Evolutionary conservation across 2,888 invertebrate species (phyloP), one percentile per base, ranked within the genome.

Genomic region (Perizoma affinitatum): DNA sequence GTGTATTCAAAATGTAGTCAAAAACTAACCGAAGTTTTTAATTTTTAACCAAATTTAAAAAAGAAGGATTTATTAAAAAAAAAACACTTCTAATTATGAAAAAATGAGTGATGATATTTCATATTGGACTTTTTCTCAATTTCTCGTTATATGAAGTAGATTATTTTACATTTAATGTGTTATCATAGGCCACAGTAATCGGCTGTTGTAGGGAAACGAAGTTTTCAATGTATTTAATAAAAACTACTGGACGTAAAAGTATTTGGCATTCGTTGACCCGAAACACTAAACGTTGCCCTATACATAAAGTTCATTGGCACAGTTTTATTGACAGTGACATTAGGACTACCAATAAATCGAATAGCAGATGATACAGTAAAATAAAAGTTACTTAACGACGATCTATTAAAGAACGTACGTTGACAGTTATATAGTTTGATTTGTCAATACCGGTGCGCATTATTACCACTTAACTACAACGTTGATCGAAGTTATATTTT

Each of bases 261-360:
- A 22, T 22, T 22, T 22, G 22, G 22, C 22, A 22, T 22, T 22
- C 22, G 22, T 22, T 22, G 22, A 22, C 22, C 22, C 22, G 22
- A 10, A 6, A 7, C 6, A n/a, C 42, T n/a, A 42, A 11, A 41
- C 53, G 53, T 47, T 34, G 41, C 35, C 35, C 36, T 57, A 46
- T 6, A 41, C 40, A 11, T 36, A 54, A 63, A 53, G 66, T 61
- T 66, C 61, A 62, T 49, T 46, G 65, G 58, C 59, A 49, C 55
- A 41, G 40, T 62, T 42, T 51, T 68, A 70, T 70, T 80, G 79
- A 78, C 80, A 79, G 69, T 82, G 79, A 81, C 77, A 79, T 80
- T 79, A 73, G 73, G 67, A 60, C 60, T 63, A 64, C 70, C 75
- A 76, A 68, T 72, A 74, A 68, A 63, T 72, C 61, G 48, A 61